Evolutionary conservation across 1,140 invertebrate species (phyloP).

Genomic region (Sitodiplosis mosellana): DNA sequence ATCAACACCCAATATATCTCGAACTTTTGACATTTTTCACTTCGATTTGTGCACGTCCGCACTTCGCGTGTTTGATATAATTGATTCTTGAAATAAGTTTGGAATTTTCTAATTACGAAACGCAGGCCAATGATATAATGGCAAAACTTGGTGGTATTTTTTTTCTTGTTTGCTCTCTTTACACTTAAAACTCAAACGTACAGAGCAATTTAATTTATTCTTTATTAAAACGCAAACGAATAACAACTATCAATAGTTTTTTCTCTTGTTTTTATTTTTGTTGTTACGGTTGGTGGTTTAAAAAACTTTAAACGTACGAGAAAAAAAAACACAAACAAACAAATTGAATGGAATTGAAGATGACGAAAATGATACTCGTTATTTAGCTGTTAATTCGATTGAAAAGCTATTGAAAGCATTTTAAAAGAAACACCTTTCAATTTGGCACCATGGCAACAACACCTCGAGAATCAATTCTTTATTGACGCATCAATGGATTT

Average conservation of each 20-base stretch:
- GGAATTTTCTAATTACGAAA: no score
- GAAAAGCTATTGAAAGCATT: background rate
- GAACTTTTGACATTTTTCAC: conserved; percentile 17
- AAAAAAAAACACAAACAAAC: no score
- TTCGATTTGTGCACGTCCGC: conserved; percentile 6
- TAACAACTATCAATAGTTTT: no score
- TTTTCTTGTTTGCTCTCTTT: no score
- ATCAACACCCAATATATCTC: conserved; percentile 34
- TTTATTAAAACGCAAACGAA: no score
- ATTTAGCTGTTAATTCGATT: conserved; percentile 12
- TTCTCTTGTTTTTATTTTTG: conserved; percentile 9
- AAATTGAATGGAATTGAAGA: conserved; percentile 13
- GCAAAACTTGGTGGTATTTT: no score
- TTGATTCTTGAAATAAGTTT: conserved; percentile 2
- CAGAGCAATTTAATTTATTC: no score
- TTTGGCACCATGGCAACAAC: background rate
- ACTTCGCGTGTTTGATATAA: background rate
- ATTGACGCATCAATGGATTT: no score
- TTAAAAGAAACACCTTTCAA: background rate
- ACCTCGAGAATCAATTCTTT: background rate
- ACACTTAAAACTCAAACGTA: no score
- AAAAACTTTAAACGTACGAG: no score
- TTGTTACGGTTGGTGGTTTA: background rate
- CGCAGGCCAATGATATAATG: no score
- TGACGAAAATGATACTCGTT: conserved; percentile 8